These are phyloP conservation scores for Caenorhabditis latens DNA, from an alignment of 1,140 invertebrate genomes.

Conservation along the genomic window DNA sequence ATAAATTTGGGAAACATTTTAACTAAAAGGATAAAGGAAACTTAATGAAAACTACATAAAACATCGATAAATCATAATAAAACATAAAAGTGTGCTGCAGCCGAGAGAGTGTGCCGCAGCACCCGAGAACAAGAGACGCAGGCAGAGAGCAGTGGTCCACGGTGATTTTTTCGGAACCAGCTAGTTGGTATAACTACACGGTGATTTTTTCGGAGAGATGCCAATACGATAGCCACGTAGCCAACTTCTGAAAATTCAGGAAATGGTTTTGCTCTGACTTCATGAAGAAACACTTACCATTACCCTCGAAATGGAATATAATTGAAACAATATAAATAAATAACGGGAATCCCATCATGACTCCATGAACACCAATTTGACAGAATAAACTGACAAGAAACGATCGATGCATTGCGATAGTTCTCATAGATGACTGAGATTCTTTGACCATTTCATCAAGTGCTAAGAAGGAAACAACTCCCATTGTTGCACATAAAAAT, in stretches of 20 bases:
- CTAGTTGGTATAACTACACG: too few species aligned
- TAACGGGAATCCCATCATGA: slow-evolving; percentile 1
- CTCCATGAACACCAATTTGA: slow-evolving; percentile 22
- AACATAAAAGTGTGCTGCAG: too few species aligned
- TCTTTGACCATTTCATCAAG: not conserved
- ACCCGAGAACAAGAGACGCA: too few species aligned
- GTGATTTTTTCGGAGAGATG: too few species aligned
- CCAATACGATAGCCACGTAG: slow-evolving; percentile 2
- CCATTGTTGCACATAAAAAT: not conserved
- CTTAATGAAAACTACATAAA: too few species aligned
- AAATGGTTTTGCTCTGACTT: not conserved
- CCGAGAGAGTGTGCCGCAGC: too few species aligned
- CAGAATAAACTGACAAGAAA: slow-evolving; percentile 17
- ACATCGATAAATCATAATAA: too few species aligned
- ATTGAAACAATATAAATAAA: slow-evolving; percentile 11
- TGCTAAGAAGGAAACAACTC: not conserved
- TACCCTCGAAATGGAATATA: not conserved
- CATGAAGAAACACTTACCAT: not conserved
- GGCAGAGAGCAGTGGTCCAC: too few species aligned
- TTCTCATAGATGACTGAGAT: not conserved
- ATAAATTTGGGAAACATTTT: too few species aligned
- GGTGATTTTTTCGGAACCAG: too few species aligned
- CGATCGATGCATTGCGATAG: not conserved
- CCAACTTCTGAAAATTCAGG: not conserved
- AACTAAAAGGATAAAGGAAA: too few species aligned